Conservation (phyloP, 2,113 vertebrate genomes). For the Uropsilus gracilis region DNA sequence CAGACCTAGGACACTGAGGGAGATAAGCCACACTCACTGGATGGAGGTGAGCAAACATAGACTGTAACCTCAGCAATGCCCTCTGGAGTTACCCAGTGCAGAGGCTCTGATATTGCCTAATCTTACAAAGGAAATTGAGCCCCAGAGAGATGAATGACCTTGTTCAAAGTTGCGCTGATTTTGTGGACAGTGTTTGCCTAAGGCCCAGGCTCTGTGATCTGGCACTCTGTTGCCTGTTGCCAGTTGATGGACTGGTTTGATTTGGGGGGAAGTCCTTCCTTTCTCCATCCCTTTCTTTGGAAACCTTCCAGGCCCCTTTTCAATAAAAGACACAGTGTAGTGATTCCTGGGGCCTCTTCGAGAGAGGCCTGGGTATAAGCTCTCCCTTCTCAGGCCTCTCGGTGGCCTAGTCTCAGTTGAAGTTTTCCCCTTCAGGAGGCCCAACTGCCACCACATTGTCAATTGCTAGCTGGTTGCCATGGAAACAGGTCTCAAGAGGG, state of each 20-base stretch:
- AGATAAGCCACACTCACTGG: not conserved
- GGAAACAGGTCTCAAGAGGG: conserved; percentile 80
- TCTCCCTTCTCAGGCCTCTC: conserved; percentile 43
- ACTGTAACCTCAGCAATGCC: not conserved
- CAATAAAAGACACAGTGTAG: not conserved
- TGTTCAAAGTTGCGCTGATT: not conserved
- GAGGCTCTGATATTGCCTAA: not conserved
- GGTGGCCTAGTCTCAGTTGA: conserved; percentile 64
- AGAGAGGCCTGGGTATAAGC: not conserved
- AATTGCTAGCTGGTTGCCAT: conserved; percentile 79
- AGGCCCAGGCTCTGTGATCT: not conserved
- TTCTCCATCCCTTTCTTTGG: not conserved
- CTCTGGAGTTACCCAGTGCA: not conserved
- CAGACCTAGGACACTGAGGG: fast-evolving
- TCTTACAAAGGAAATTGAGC: not conserved
- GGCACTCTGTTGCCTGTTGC: not conserved
- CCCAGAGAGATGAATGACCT: not conserved
- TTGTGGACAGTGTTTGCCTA: too few species aligned
- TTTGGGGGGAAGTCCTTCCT: not conserved
- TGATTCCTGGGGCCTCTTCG: not conserved
- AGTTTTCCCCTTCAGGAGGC: conserved; percentile 75
- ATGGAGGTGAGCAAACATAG: not conserved
- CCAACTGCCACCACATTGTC: conserved; percentile 78
- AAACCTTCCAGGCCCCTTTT: not conserved
- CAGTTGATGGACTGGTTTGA: not conserved